These are phyloP conservation scores for Tapirus indicus DNA, from an alignment of 2,797 vertebrate species.

Conservation along the genomic window DNA sequence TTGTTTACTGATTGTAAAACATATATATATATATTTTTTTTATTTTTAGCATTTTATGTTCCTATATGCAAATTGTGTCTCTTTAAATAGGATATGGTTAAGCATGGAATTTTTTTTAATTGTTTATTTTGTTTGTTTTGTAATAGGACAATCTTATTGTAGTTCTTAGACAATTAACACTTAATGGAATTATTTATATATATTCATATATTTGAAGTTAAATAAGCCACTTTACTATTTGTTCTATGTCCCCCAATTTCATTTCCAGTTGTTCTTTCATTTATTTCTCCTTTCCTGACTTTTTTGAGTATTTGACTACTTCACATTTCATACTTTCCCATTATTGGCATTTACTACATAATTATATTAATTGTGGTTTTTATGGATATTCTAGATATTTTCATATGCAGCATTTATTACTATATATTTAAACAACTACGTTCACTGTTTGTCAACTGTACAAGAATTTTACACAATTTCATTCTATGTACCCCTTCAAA, in stretches of 20 bases:
- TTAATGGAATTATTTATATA: neutral
- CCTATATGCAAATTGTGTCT: neutral
- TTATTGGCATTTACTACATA: neutral
- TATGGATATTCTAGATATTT: neutral
- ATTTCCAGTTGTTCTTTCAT: neutral
- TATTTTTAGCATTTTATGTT: conserved; percentile 1
- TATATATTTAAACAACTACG: neutral
- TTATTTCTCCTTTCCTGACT: neutral
- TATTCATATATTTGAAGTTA: neutral
- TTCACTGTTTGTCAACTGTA: neutral
- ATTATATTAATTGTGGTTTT: neutral
- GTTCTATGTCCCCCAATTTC: neutral
- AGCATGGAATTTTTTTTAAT: neutral
- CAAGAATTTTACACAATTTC: neutral
- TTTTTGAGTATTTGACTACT: neutral
- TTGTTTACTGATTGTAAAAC: neutral
- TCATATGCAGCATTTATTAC: neutral
- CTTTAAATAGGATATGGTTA: neutral
- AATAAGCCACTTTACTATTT: neutral
- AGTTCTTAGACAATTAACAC: neutral
- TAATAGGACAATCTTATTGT: neutral
- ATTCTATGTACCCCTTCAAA: neutral
- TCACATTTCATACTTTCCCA: neutral
- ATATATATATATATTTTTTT: too few species aligned
- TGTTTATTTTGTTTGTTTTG: neutral